These are phyloP conservation scores for Heterohyrax brucei DNA, from an alignment of 2,797 vertebrate species.

Conservation along the genomic window DNA sequence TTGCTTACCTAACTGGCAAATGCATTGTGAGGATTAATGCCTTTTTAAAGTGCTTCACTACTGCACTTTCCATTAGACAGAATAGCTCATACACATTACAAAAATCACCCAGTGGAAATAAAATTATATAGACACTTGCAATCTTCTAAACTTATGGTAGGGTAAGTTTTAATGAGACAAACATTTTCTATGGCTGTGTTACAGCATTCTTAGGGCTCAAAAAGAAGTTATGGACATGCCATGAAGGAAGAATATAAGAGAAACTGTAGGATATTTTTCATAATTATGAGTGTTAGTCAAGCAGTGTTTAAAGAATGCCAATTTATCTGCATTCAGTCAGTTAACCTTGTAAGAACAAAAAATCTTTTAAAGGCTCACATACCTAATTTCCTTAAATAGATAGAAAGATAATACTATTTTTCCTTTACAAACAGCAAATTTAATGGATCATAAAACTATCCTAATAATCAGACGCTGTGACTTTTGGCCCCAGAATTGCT, in stretches of 20 bases:
- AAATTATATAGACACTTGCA: slow-evolving; percentile 84
- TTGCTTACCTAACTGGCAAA: slow-evolving; percentile 85
- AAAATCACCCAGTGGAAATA: slow-evolving; percentile 85
- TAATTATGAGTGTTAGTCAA: slow-evolving; percentile 74
- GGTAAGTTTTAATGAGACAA: slow-evolving; percentile 85
- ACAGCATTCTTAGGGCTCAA: slow-evolving; percentile 73
- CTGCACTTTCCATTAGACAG: slow-evolving; percentile 83
- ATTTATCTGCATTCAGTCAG: slow-evolving; percentile 70
- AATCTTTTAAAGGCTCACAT: slow-evolving; percentile 23
- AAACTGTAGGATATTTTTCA: slow-evolving; percentile 67
- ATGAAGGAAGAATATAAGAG: slow-evolving; percentile 71
- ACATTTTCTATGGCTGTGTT: slow-evolving; percentile 70
- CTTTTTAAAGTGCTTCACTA: slow-evolving; percentile 82
- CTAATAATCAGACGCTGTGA: slow-evolving; percentile 73
- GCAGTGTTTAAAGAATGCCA: slow-evolving; percentile 70
- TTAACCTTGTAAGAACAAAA: slow-evolving; percentile 73
- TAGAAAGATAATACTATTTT: slow-evolving; percentile 71
- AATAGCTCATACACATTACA: slow-evolving; percentile 83
- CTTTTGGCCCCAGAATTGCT: slow-evolving; percentile 80
- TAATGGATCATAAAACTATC: slow-evolving; percentile 83
- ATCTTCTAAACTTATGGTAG: slow-evolving; percentile 81
- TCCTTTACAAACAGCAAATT: slow-evolving; percentile 78
- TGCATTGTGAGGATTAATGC: slow-evolving; percentile 82
- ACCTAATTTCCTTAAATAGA: slow-evolving; percentile 72
- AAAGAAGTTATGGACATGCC: slow-evolving; percentile 71